These are phyloP conservation scores for Drosophila eugracilis DNA, from an alignment of 1,140 invertebrate genomes.

Conservation along the genomic window DNA sequence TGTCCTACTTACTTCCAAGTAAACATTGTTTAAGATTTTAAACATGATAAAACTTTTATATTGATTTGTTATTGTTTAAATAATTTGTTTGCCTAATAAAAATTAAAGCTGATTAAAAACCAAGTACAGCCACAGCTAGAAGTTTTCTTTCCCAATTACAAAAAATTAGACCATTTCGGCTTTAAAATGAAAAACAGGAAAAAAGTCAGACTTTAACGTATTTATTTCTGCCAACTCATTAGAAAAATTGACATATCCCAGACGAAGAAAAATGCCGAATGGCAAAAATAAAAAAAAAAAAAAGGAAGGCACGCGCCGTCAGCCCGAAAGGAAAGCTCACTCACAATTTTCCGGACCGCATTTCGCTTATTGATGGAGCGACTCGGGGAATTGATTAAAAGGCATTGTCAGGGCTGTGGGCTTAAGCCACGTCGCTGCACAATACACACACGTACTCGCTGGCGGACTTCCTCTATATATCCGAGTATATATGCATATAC, in stretches of 20 bases:
- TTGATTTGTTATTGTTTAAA: no score
- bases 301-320: constrained; percentile 56
- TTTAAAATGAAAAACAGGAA: not conserved
- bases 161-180: not conserved
- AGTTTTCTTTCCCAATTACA: no score
- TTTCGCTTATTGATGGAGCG: constrained; percentile 62
- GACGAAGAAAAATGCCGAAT: constrained; percentile 35
- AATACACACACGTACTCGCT: constrained; percentile 22
- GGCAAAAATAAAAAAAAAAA: constrained; percentile 24
- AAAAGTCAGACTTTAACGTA: constrained; percentile 13
- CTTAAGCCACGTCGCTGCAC: constrained; percentile 57
- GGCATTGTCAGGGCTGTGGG: constrained; percentile 60
- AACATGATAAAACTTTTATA: no score
- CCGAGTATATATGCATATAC: constrained; percentile 6
- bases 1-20: no score
- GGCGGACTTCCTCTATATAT: constrained; percentile 4
- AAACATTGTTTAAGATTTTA: no score
- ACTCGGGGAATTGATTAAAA: constrained; percentile 78
- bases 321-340: constrained; percentile 60
- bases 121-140: no score
- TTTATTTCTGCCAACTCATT: constrained; percentile 59
- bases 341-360: constrained; percentile 67
- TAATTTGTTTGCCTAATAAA: no score
- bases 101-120: no score
- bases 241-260: constrained; percentile 65